phyloP scores from a whole-genome alignment of 2,888 invertebrate species.

The Idaea biselata region DNA sequence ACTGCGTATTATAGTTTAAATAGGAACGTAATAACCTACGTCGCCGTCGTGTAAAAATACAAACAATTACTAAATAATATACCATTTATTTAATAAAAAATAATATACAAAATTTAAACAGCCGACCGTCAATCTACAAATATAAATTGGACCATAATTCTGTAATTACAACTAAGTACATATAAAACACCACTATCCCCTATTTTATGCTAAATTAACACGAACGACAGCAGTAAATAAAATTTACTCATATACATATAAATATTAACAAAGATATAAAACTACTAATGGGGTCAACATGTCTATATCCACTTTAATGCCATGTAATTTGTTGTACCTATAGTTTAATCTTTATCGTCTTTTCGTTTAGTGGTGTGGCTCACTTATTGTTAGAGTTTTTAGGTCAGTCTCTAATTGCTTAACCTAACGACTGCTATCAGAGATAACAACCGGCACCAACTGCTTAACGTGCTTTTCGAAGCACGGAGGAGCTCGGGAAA shows the following conservation, averaged over 20 bases:
- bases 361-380: too few species aligned
- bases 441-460: too few species aligned
- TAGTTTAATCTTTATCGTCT: too few species aligned
- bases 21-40: background rate
- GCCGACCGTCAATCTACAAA: conserved; percentile 20
- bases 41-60: too few species aligned
- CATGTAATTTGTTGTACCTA: too few species aligned
- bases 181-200: conserved; percentile 56
- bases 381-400: too few species aligned
- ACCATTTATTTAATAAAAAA: conserved; percentile 44
- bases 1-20: too few species aligned
- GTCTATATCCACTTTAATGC: too few species aligned
- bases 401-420: too few species aligned
- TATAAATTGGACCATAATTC: conserved; percentile 23
- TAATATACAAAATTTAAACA: conserved; percentile 48
- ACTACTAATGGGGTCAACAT: background rate
- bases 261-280: background rate
- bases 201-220: conserved; percentile 30
- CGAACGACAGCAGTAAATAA: conserved; percentile 13
- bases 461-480: too few species aligned
- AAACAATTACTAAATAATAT: conserved; percentile 29
- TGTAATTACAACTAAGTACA: conserved; percentile 52
- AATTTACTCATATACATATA: conserved; percentile 5
- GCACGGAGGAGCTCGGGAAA: too few species aligned
- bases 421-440: too few species aligned